Evolutionary conservation across 2,888 invertebrate species (phyloP), one percentile per base, ranked within the genome.

Genomic region (Tupiocoris notatus): DNA sequence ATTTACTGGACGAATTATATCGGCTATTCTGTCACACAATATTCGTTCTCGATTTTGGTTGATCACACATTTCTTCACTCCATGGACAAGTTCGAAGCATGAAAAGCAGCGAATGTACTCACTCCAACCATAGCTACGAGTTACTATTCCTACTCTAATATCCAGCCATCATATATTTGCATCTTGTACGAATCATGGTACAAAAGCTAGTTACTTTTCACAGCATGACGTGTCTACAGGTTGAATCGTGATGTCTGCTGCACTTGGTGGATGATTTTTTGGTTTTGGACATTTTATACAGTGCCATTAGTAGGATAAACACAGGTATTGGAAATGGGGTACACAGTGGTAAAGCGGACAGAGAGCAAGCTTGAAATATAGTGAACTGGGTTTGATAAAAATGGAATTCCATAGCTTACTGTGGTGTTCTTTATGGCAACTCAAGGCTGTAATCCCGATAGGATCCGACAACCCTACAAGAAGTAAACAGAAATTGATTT

Each of bases 381-480:
- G 77, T 77, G 78, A 77, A 78, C 62, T 54, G 68, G 77, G 77
- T 64, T 67, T 56, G 25, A 70, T 25, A 68, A 75, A 77, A 71
- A 70, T 39, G 39, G 75, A 57, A 63, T 17, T 67, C 62, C 62
- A 54, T 78, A 68, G 80, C 80, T 80, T 80, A 80, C 80, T 79
- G 79, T 79, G 63, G 77, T 75, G 79, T 79, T 77, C 67, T 78
- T n/a, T 80, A 80, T 75, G 80, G 78, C 75, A 81, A 80, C 80
- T 82, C 81, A 79, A 82, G 80, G 80, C 81, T 81, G 81, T 81
- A 81, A 81, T 82, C 82, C 80, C 82, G 81, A 80, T 82, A 82
- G 77, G 82, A 81, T 80, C 80, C 82, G 80, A 81, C 81, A 80
- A 81, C 81, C 81, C 82, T 81, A 81, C 80, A 80, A 80, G 80